Evolutionary conservation across 2,888 invertebrate species (phyloP), one percentile per base, ranked within the genome.

Genomic region (Prosapia bicincta): DNA sequence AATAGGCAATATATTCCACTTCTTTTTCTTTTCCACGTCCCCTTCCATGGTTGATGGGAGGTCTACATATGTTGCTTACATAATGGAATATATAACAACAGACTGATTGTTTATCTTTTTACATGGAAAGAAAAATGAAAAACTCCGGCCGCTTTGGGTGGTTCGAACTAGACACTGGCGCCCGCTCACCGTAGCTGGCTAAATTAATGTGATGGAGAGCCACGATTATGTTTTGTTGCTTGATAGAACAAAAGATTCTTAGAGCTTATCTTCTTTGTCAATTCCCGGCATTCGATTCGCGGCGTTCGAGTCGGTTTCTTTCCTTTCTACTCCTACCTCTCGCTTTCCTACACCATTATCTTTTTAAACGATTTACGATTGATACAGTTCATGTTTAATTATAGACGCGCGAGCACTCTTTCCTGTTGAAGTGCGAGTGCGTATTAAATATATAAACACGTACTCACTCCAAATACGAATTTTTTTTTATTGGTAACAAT

Each of bases 41-140:
- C 54, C 54, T 54, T 20, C 54, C 54, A 54, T 20, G n/a, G 54
- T 54, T 20, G 54, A 54, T 20, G 54, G 54, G 54, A 54, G 54
- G 54, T 54, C 54, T 54, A 54, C 38, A 38, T 54, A 54, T 54
- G 54, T 54, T 54, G 54, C 54, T 54, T 54, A 54, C 20, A 54
- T 54, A 54, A 54, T 54, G 54, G 54, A 54, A 54, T 54, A 54
- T 54, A 54, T 54, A 54, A 54, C 54, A 54, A 54, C 54, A 54
- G 54, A 54, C 54, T 54, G 54, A 54, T 54, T 54, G 54, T 54
- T 54, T 54, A 54, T 54, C 54, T 54, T 54, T 54, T 54, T 54
- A 54, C 54, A 54, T 20, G 54, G 54, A 54, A 54, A 54, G 54
- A 54, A 54, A 54, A 54, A 54, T 54, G 54, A 54, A 54, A 54